Evolutionary conservation across 1,140 invertebrate genomes (phyloP), one percentile per base, ranked within the genome.

Genomic region (Bicyclus anynana): DNA sequence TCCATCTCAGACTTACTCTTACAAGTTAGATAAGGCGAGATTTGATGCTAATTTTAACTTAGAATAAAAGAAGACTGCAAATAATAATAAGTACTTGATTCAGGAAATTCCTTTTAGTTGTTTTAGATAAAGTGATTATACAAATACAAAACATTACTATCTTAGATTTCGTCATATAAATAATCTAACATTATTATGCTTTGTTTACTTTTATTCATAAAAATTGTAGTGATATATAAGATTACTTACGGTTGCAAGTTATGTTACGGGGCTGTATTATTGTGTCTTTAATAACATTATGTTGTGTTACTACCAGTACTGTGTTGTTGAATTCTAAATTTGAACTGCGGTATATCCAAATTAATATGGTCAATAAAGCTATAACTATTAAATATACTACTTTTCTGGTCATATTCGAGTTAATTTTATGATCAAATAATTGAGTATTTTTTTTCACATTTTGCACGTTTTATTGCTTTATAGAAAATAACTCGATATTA

Each of bases 341-440:
- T 17, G 76, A 65, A 66, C 62, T 72, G 59, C 63, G 71, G 57
- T 79, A 73, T 29, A 80, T 71, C 77, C 76, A 83, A 27, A 65
- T 51, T 27, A 69, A 42, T 35, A 83, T 10, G 56, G 62, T 64
- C 40, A 76, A 14, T 35, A 73, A 50, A 13, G 50, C 57, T 58
- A 59, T 57, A 62, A 53, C 33, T 46, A 46, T 50, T 29, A 13
- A 38, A 56, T 38, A 62, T 17, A 61, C 18, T 48, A 65, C 54
- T 59, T 67, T 69, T 67, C 68, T 78, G 10, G 59, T 53, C 72
- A 72, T 72, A 64, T 64, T 72, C 20, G 12, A 38, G 29, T 33
- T 33, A 12, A 4, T 33, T n/a, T 1, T 1, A 12, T 33, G 29
- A 16, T 17, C 37, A 16, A 5, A 5, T 38, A 16, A 6, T 16